Percentiles rank a stretch among this genome's conserved stretches.
These are phyloP conservation scores for Colistium nudipinnis DNA, from an alignment of 2,113 vertebrate species.

Conservation along the genomic window DNA sequence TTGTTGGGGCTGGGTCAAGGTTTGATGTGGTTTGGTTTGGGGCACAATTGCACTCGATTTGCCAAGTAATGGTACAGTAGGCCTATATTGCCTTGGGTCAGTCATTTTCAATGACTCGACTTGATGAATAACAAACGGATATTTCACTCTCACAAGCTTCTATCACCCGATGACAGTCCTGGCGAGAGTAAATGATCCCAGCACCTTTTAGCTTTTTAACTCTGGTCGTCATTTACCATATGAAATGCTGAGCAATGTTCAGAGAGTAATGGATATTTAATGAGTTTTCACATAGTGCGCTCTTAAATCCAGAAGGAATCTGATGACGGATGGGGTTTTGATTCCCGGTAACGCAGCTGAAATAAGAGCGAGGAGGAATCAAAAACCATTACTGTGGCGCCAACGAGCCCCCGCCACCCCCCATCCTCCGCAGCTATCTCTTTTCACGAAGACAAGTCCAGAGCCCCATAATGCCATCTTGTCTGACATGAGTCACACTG, in stretches of 20 bases:
- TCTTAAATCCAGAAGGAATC: conserved; percentile 16
- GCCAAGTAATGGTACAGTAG: background rate
- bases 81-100: background rate
- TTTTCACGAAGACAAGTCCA: conserved; percentile 1
- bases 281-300: conserved; percentile 37
- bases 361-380: conserved; percentile 22
- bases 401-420: background rate
- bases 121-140: background rate
- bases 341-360: conserved; percentile 40
- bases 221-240: background rate
- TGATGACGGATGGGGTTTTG: conserved; percentile 29
- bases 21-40: conserved; percentile 20
- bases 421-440: conserved; percentile 7
- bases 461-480: conserved; percentile 21
- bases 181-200: too few species aligned
- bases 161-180: conserved; percentile 2
- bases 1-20: conserved; percentile 17
- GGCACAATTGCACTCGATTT: conserved; percentile 8
- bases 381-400: conserved; percentile 33
- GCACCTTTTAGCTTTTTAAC: conserved; percentile 7
- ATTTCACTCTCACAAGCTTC: too few species aligned
- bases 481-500: conserved; percentile 50
- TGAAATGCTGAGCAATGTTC: background rate
- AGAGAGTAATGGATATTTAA: conserved; percentile 40
- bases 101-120: background rate